Evolutionary conservation across 2,113 vertebrate species (phyloP), one percentile per base, ranked within the genome.

Genomic region (Archilochus colubris): DNA sequence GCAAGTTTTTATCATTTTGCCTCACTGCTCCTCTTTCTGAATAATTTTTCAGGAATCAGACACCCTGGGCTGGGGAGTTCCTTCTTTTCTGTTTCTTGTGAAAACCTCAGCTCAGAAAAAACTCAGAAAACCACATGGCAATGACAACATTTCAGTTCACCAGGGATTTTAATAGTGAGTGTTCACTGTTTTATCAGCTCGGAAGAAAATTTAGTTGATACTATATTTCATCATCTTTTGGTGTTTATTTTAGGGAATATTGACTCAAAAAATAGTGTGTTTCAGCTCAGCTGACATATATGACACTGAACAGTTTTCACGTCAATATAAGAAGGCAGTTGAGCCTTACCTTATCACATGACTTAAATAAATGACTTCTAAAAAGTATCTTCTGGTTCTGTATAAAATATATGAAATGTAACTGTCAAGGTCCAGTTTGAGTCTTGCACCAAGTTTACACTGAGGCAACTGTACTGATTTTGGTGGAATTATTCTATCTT

Each of bases 201-300:
- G 68, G 72, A 88, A 40, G 61, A 61, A 92, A 94, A 92, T 17
- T 69, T 36, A 82, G 70, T 88, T 94, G 86, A 89, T n/a, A 19
- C 62, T 82, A 40, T 57, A 36, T 93, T 96, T 97, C 70, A 84
- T 83, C 31, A 66, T 93, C 44, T 59, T 91, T 62, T 63, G 9
- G 1, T 95, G 51, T 80, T 96, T 97, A 82, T 86, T 94, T 89
- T 80, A 11, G 86, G 70, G 22, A 96, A 96, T 83, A 93, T 86
- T 48, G 72, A 28, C 5, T 3, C 3, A 23, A 15, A 15, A 14
- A 55, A 46, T 50, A 31, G n/a, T 76, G 51, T 61, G 10, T 63
- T 95, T 88, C 80, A 85, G 38, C 40, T 81, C 63, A 86, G 17
- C 17, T 86, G 62, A 94, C 20, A 82, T 77, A 74, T 69, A 53